These are phyloP conservation scores for Coenonympha glycerion DNA, from an alignment of 2,888 invertebrate genomes.

Conservation along the genomic window DNA sequence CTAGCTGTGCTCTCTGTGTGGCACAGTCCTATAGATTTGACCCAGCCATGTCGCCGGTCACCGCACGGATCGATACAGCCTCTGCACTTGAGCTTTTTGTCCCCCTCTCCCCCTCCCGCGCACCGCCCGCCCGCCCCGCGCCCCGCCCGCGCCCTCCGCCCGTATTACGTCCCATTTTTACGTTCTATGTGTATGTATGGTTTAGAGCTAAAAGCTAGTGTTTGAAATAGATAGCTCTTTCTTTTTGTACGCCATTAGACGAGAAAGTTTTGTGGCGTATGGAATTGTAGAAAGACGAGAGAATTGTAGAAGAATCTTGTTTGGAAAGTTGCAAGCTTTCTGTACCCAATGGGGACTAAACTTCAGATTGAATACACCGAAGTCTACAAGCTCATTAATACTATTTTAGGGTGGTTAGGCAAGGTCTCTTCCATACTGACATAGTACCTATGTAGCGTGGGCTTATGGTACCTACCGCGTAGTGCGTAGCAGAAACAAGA, in stretches of 20 bases:
- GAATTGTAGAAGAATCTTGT: no score
- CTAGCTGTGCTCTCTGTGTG: constrained; percentile 28
- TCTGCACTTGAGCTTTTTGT: constrained; percentile 72
- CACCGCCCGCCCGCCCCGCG: constrained; percentile 12
- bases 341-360: no score
- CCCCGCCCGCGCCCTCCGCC: constrained; percentile 34
- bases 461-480: no score
- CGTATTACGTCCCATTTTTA: constrained; percentile 60
- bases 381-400: no score
- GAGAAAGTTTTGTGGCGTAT: neutral
- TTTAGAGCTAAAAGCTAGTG: constrained; percentile 10
- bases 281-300: no score
- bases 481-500: no score
- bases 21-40: constrained; percentile 45
- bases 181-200: constrained; percentile 34
- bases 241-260: constrained; percentile 16
- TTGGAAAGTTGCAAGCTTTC: no score
- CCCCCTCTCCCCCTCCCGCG: constrained; percentile 35
- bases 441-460: no score
- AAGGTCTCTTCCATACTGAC: no score
- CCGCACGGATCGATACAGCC: constrained; percentile 72
- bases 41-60: constrained; percentile 70
- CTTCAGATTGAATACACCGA: no score
- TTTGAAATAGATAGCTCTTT: constrained; percentile 3
- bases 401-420: no score